These are phyloP conservation scores for Oncorhynchus masou DNA, from an alignment of 2,113 vertebrate genomes.

Conservation along the genomic window DNA sequence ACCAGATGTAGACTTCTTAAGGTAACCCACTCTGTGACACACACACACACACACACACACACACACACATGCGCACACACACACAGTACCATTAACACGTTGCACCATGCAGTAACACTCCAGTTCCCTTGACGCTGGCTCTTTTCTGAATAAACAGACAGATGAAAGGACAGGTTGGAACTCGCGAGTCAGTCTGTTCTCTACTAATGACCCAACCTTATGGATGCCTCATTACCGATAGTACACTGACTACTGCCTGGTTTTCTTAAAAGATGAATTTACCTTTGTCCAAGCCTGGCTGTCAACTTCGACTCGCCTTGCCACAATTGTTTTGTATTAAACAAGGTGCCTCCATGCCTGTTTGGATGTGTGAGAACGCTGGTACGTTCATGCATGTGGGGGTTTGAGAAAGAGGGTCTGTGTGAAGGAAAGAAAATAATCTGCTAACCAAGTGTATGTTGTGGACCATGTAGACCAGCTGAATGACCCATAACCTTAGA, in stretches of 20 bases:
- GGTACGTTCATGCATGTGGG: neutral
- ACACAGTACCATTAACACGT: neutral
- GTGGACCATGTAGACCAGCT: neutral
- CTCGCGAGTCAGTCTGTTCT: constrained; percentile 30
- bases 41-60: constrained; percentile 3
- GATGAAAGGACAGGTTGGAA: constrained; percentile 56
- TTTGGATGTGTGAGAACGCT: neutral
- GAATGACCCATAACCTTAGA: neutral
- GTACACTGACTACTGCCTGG: constrained; percentile 14
- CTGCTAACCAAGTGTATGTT: too few species aligned
- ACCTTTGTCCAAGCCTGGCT: constrained; percentile 20
- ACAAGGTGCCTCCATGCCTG: neutral
- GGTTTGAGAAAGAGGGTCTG: neutral
- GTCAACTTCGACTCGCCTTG: constrained; percentile 19
- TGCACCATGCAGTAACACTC: constrained; percentile 39
- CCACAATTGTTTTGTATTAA: neutral
- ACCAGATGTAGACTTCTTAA: neutral
- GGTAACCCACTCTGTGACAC: neutral
- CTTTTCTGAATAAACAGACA: constrained; percentile 58
- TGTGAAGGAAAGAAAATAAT: neutral
- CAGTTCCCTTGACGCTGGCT: constrained; percentile 40
- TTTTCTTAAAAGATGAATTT: constrained; percentile 35
- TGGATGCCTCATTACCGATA: constrained; percentile 56
- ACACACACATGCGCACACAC: neutral
- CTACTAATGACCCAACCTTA: constrained; percentile 55